These are phyloP conservation scores for Myrmecobius fasciatus DNA, from an alignment of 2,113 vertebrate species.

Conservation along the genomic window DNA sequence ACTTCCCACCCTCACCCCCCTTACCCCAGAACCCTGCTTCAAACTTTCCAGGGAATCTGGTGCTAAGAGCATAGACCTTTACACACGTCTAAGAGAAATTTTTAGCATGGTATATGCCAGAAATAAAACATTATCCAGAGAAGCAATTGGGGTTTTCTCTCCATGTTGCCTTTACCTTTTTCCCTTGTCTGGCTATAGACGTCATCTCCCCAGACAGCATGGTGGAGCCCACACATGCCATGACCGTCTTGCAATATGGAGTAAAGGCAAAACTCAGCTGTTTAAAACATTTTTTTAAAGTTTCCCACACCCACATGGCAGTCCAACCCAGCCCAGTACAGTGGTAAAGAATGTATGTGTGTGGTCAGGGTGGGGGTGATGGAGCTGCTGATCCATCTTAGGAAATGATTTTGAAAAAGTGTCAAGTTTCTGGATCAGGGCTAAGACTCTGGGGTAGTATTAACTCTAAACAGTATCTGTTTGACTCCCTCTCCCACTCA, in stretches of 20 bases:
- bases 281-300: constrained; percentile 15
- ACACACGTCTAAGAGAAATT: not conserved
- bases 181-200: not conserved
- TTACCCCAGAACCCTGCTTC: too few species aligned
- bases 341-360: not conserved
- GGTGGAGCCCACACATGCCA: not conserved
- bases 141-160: not conserved
- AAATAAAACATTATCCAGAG: constrained; percentile 26
- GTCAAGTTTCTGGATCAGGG: not conserved
- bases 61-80: constrained; percentile 10
- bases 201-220: not conserved
- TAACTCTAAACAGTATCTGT: not conserved
- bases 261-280: constrained; percentile 31
- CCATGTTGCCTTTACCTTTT: not conserved
- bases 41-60: not conserved
- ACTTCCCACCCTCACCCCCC: too few species aligned
- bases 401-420: constrained; percentile 41
- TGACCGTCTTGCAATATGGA: not conserved
- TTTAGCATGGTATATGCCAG: not conserved
- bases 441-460: not conserved
- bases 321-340: constrained; percentile 8
- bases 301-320: not conserved
- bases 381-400: not conserved
- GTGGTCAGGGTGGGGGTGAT: not conserved
- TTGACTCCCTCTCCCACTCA: not conserved